Evolutionary conservation across 2,797 vertebrate species (phyloP), one percentile per base, ranked within the genome.

Genomic region (Rhinichthys osculus): DNA sequence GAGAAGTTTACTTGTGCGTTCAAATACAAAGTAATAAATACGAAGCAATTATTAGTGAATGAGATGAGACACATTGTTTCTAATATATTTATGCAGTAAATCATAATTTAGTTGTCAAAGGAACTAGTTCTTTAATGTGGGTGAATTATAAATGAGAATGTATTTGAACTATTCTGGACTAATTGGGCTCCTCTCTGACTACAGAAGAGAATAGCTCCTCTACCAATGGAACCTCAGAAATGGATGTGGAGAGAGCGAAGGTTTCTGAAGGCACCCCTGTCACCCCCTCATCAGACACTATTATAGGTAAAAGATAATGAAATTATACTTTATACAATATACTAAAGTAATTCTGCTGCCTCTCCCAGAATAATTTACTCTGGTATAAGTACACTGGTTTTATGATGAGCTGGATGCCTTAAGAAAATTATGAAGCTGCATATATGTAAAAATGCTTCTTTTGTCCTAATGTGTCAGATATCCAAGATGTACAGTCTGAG

Each of bases 171-270:
- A 10, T 23, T 33, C 2, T 66, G 5, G 50, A 47, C 7, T 21
- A 73, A 44, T 23, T 73, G 54, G 3, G 47, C 19, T 54, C 19
- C 3, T 33, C 8, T 85, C 19, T 70, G 4, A 79, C 52, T 35
- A 10, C 30, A 85, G 83, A 85, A n/a, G 83, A 85, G 67, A 71
- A 62, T 14, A 79, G 83, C 78, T 62, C 52, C 50, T 85, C 83
- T 78, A 42, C 52, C 5, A 78, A 16, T 47, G 83, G 27, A 50
- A 76, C 82, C 23, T 21, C 72, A 50, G 76, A 85, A 19, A 72
- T 79, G 52, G 83, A 79, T 64, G 76, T 47, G 69, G 76, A 79
- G 3, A 59, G 38, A 27, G 42, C 40, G 3, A 85, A 85, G 40
- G 54, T 47, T 35, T 79, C 76, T 35, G 83, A 85, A 42, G 77